Percentiles rank a stretch among this genome's conserved stretches.
phyloP scores from a whole-genome alignment of 30 jellyfish, hydroid and myxozoan genomes.

The Hydra vulgaris region DNA sequence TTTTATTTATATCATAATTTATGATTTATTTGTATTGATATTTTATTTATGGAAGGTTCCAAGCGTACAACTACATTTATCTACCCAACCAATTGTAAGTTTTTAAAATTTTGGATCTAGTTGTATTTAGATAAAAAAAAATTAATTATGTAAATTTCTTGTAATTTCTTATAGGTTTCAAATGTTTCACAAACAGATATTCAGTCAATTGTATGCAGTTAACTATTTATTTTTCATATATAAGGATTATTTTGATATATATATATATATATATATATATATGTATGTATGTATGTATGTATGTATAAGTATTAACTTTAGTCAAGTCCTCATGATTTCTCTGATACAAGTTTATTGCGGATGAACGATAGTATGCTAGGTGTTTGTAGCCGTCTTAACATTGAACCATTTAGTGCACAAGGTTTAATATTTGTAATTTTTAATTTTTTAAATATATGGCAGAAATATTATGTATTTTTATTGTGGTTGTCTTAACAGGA shows the following conservation, averaged over 20 bases:
- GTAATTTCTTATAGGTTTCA: not conserved
- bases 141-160: too few species aligned
- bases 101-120: not conserved
- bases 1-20: too few species aligned
- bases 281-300: too few species aligned
- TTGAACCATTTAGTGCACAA: not conserved
- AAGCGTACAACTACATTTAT: not conserved
- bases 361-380: not conserved
- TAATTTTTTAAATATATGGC: too few species aligned
- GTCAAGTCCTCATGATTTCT: not conserved
- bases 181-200: not conserved
- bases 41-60: not conserved
- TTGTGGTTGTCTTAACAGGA: too few species aligned
- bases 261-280: too few species aligned
- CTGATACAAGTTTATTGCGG: not conserved
- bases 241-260: not conserved
- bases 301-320: too few species aligned
- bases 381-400: not conserved
- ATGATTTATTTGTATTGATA: not conserved
- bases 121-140: not conserved
- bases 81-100: not conserved
- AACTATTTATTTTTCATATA: not conserved
- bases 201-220: not conserved
- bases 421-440: not conserved
- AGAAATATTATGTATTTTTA: too few species aligned